Base-by-base conservation (phyloP, 2,888 invertebrate genomes). In the Aphidoletes aphidimyza region DNA sequence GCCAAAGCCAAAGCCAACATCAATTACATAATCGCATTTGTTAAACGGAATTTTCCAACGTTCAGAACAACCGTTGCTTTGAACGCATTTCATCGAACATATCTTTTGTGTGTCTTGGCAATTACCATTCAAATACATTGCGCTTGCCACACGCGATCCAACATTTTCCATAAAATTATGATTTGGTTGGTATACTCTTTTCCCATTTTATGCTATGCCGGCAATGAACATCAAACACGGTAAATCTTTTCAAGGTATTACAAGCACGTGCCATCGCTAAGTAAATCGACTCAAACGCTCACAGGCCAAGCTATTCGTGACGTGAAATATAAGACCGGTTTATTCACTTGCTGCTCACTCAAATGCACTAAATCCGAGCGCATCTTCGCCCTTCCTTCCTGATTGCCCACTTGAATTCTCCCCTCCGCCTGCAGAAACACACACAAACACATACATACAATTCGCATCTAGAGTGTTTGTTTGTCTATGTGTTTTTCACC, bases 191-290 rank as follows among this genome's bases (percentile, higher is more conserved):
- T 36, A 17, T 81, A 5, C n/a, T 37, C 17, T 36, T 81, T 81
- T 81, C 22, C n/a, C 9, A n/a, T 19, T 22, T 59, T 30, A 3
- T 30, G 59, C 26, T 59, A 3, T 26, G 19, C 8, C 11, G 36
- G 36, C 37, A 0, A 9, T 34, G 11, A 69, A 36, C 37, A 81
- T 37, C 81, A 81, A 37, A 81, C 11, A 5, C 84, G 36, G 49
- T 84, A 84, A 84, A 84, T 84, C 84, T 84, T 47, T 54, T 84
- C 17, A 84, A 49, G 54, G 36, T 84, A 54, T 84, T 54, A 54
- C 36, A 54, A 84, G 84, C 84, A 84, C 84, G 84, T 49, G 84
- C 84, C 84, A 84, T 49, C 36, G 22, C 47, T 45, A 84, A 84
- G 30, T 49, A 49, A 84, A 84, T 49, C 81, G 81, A n/a, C 22